Evolutionary conservation across 2,888 invertebrate genomes (phyloP).

Genomic region (Ophonus ardosiacus): DNA sequence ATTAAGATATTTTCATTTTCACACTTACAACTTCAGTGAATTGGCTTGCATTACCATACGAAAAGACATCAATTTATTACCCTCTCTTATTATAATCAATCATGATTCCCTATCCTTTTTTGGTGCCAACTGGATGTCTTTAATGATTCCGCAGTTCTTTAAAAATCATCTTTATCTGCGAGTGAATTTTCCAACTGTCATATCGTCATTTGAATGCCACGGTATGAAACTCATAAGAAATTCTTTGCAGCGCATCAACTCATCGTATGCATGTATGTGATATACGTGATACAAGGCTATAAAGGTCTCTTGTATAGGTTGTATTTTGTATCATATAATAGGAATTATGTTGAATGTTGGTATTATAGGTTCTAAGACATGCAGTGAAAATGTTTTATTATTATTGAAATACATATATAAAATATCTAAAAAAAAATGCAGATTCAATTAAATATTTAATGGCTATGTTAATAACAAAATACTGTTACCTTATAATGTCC

Average conservation of each 20-base stretch:
- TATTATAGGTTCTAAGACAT: background rate
- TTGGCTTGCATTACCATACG: background rate
- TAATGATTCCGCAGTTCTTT: background rate
- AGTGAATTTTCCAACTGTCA: background rate
- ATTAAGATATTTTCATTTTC: background rate
- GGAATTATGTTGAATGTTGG: background rate
- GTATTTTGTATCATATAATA: conserved; percentile 25
- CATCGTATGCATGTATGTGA: background rate
- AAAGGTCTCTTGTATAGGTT: background rate
- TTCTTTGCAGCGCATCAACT: conserved; percentile 28
- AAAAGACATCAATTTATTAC: background rate
- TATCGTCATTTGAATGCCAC: conserved; percentile 10
- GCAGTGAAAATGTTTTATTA: conserved; percentile 13
- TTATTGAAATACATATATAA: background rate
- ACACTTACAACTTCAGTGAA: background rate
- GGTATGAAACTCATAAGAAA: conserved; percentile 31
- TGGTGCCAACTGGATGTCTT: background rate
- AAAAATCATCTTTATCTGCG: background rate
- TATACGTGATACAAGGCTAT: conserved; percentile 18
- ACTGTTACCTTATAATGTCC: too few species aligned
- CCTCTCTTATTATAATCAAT: background rate
- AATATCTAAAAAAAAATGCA: too few species aligned
- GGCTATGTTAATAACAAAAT: too few species aligned
- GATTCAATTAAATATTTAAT: too few species aligned
- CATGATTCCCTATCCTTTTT: background rate